phyloP scores from a whole-genome alignment of 2,888 invertebrate genomes.

The Trichacis sp. region DNA sequence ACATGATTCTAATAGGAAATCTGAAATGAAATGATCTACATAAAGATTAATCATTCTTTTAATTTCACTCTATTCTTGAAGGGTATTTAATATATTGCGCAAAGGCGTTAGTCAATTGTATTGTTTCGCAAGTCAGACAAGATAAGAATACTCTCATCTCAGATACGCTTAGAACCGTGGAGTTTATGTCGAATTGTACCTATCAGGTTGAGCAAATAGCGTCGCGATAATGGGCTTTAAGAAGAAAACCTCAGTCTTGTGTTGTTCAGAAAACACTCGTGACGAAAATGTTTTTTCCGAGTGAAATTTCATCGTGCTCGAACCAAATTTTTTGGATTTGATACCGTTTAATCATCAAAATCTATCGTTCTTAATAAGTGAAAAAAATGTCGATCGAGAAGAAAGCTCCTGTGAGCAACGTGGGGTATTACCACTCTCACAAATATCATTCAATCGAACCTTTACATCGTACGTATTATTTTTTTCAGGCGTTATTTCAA shows the following conservation, averaged over 20 bases:
- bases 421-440: constrained; percentile 49
- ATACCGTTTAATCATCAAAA: no score
- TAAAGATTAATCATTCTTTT: no score
- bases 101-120: constrained; percentile 6
- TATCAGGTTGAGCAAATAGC: constrained; percentile 28
- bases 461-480: constrained; percentile 44
- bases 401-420: constrained; percentile 37
- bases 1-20: no score
- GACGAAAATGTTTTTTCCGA: constrained; percentile 6
- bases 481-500: neutral
- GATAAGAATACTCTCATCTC: neutral
- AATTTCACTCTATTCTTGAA: no score
- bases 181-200: constrained; percentile 16
- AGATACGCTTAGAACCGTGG: neutral
- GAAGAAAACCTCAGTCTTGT: constrained; percentile 20
- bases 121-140: neutral
- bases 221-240: constrained; percentile 15
- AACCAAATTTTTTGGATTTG: neutral
- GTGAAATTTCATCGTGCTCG: neutral
- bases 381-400: constrained; percentile 38
- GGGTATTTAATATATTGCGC: constrained; percentile 6
- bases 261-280: constrained; percentile 6
- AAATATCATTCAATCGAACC: constrained; percentile 48
- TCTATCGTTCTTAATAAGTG: no score
- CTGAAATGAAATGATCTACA: no score